Evolutionary conservation across 2,113 vertebrate species (phyloP), one percentile per base, ranked within the genome.

Genomic region (Uropsilus gracilis): DNA sequence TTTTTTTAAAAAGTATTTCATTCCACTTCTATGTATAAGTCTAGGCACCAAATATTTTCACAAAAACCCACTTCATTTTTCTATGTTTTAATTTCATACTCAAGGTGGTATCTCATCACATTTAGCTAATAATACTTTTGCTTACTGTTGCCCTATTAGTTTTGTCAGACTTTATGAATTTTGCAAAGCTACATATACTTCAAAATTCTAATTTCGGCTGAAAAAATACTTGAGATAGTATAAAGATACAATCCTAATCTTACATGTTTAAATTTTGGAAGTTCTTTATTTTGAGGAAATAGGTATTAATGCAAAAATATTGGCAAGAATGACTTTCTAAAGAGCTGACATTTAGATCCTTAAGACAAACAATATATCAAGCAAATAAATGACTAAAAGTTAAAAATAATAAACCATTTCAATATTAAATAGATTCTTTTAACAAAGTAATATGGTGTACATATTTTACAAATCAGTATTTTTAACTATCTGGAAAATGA

Each of bases 31-130:
- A 22, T 37, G 18, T 90, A 30, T 53, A 94, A 94, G 86, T 50
- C 34, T n/a, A 93, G 37, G 93, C 86, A 82, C 64, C 30, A 95
- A 93, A 63, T 64, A 69, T 86, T 91, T 94, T 89, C 24, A 93
- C 24, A 66, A 87, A 83, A 80, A 61, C 75, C 72, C 76, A 55
- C 82, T 89, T 66, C 8, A 24, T 42, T 63, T 42, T 72, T 87
- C 39, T 73, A 63, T 68, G n/a, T 64, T 84, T 91, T 76, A 93
- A 91, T 28, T 63, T 93, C 30, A 59, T 77, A 57, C 7, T 55
- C 26, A 66, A 86, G 39, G 71, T 68, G 76, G 12, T 78, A 92
- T n/a, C 92, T 95, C 66, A 37, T 46, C 75, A 89, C 37, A 30
- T 20, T 72, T 85, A 89, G 7, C 14, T 53, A 71, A 42, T 80